Conservation (phyloP, 2,888 invertebrate species). For the Perdita meconis region DNA sequence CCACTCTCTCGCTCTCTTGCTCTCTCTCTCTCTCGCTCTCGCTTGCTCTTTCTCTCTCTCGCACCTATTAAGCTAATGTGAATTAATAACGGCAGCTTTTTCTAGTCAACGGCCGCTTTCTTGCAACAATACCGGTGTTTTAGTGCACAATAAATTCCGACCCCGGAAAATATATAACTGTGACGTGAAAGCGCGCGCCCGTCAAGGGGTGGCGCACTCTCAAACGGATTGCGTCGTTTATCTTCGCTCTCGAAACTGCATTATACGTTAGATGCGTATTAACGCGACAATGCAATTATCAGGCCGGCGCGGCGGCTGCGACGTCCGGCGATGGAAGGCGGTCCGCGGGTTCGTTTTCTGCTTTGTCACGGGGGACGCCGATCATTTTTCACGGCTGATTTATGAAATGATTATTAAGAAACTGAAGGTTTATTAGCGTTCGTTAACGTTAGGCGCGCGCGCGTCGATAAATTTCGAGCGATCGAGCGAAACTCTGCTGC, state of each 20-base stretch:
- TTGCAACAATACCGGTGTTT: slow-evolving; percentile 68
- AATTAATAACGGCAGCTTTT: slow-evolving; percentile 79
- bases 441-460: slow-evolving; percentile 11
- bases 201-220: slow-evolving; percentile 56
- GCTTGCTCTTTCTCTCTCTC: slow-evolving; percentile 48
- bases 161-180: slow-evolving; percentile 54
- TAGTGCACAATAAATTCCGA: slow-evolving; percentile 69
- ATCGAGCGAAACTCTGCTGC: too few species aligned
- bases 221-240: slow-evolving; percentile 69
- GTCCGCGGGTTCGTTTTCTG: background rate
- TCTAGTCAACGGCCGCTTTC: slow-evolving; percentile 70
- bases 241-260: slow-evolving; percentile 60
- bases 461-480: slow-evolving; percentile 17
- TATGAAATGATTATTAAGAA: slow-evolving; percentile 42
- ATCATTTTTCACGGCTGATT: slow-evolving; percentile 44
- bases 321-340: too few species aligned
- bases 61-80: slow-evolving; percentile 79
- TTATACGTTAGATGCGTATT: slow-evolving; percentile 52
- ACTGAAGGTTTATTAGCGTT: slow-evolving; percentile 30
- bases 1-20: slow-evolving; percentile 13
- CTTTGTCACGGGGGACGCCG: background rate
- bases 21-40: slow-evolving; percentile 7
- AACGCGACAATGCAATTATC: slow-evolving; percentile 59
- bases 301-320: background rate
- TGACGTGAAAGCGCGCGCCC: slow-evolving; percentile 51